phyloP scores from a whole-genome alignment of 1,140 invertebrate species.

The Drosophila malerkotliana region DNA sequence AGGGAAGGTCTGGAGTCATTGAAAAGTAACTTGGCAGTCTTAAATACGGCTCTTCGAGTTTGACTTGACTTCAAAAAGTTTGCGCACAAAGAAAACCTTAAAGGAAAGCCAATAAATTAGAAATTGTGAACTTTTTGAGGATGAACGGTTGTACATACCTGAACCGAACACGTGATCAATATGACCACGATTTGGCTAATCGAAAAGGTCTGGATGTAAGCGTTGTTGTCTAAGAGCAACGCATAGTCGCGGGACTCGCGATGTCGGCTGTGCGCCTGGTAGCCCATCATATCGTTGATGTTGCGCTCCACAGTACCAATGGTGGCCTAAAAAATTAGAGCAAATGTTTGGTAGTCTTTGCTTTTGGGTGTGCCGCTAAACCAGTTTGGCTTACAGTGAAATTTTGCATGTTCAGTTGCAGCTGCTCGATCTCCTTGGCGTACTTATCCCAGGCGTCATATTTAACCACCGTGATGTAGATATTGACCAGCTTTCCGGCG shows the following conservation, averaged over 20 bases:
- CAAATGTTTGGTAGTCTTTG: constrained; percentile 4
- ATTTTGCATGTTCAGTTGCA: constrained; percentile 94
- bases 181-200: constrained; percentile 93
- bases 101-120: constrained; percentile 63
- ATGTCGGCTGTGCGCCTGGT: constrained; percentile 91
- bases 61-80: constrained; percentile 91
- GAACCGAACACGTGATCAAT: constrained; percentile 87
- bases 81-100: constrained; percentile 95
- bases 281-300: constrained; percentile 93
- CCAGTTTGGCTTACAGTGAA: constrained; percentile 89
- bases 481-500: constrained; percentile 95
- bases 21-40: neutral
- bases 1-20: neutral
- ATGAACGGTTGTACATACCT: constrained; percentile 42
- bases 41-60: constrained; percentile 76
- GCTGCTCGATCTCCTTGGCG: constrained; percentile 93
- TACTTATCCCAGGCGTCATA: constrained; percentile 97
- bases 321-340: constrained; percentile 86
- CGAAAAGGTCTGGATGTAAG: constrained; percentile 94
- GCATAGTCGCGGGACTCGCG: constrained; percentile 92
- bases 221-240: constrained; percentile 92
- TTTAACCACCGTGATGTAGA: constrained; percentile 96
- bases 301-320: constrained; percentile 91
- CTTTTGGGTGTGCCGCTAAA: constrained; percentile 15
- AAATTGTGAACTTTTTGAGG: neutral